Base-by-base conservation (phyloP, 2,113 vertebrate species). In the Pelvicachromis taeniatus region DNA sequence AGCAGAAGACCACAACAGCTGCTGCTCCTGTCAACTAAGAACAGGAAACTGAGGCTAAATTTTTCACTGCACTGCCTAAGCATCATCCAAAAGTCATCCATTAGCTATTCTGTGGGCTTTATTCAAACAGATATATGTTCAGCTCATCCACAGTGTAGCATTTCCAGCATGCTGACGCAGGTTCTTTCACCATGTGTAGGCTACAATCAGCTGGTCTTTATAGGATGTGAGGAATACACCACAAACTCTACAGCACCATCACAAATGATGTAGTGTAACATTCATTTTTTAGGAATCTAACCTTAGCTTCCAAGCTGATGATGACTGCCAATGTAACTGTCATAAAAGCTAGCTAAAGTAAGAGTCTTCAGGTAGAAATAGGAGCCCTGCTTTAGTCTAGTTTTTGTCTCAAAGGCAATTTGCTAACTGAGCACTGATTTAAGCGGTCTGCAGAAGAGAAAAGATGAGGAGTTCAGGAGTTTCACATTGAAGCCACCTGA, bases 401-500 rank as follows among this genome's bases (percentile, higher is more conserved):
- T 12, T 55, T 55, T 23, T 55, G 21, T 26, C n/a, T 55, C 54
- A 55, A 2, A 21, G 54, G 54, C 10, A 55, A 6, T 23, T 55
- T 54, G 19, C 21, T 42, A 70, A 26, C 65, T 45, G 13, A 75
- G 42, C 68, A 1, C 2, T 35, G 50, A 38, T 54, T 38, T 54
- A 54, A 21, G 29, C 17, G 50, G 2, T 17, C 19, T 29, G 10
- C 59, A 65, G 19, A 65, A 38, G 33, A 29, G 31, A 63, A 26
- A 26, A 50, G 58, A 29, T 7, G 33, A 65, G n/a, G n/a, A n/a
- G n/a, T n/a, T 0, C n/a, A 29, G 10, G 55, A 35, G 5, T 2
- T 7, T 45, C 14, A 26, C 40, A 6, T 11, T 54, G 3, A 19
- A 65, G 93, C 33, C 78, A 99, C 98, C 98, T 99, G 98, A 88